Evolutionary conservation across 2,888 invertebrate species (phyloP), one percentile per base, ranked within the genome.

Genomic region (Drosophila koepferae): DNA sequence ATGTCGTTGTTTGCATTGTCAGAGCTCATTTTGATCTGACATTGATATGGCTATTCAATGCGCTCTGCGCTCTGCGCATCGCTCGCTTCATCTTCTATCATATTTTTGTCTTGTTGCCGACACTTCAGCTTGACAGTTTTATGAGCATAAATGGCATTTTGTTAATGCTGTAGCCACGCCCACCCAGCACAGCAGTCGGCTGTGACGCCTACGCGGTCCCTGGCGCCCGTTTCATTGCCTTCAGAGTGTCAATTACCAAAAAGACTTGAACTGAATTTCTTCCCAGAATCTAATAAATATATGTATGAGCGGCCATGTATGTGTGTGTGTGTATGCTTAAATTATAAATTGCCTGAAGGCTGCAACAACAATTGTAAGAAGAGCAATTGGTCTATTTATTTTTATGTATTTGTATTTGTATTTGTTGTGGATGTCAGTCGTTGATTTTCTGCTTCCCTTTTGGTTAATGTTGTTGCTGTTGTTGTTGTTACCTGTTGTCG

Each of bases 201-300:
- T 43, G 69, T 31, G 10, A 67, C 48, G 58, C 56, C 69, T 7
- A 43, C 48, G 14, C 38, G 18, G 51, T 68, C 58, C 51, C 46
- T 55, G 66, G 63, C 54, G 68, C 51, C 62, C 69, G 72, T 67
- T 81, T 74, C 63, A 69, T 68, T 79, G 84, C 89, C 85, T 89
- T 84, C 79, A 79, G 74, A 87, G 85, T 89, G 85, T 87, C 85
- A 87, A 87, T 85, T 87, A 87, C 80, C 72, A 73, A 81, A 81
- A 67, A 48, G 71, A 73, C 49, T 51, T 58, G 80, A 34, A 58
- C 31, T 55, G 46, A 72, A 62, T 74, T 69, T 62, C 63, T 64
- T 60, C 46, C 64, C 34, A 67, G 55, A 74, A 69, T 66, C 69
- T 56, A 69, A 64, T 56, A 60, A 55, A 60, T 77, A 58, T 74